phyloP scores from a whole-genome alignment of 2,797 vertebrate genomes.

The Pseudomugil gertrudae region DNA sequence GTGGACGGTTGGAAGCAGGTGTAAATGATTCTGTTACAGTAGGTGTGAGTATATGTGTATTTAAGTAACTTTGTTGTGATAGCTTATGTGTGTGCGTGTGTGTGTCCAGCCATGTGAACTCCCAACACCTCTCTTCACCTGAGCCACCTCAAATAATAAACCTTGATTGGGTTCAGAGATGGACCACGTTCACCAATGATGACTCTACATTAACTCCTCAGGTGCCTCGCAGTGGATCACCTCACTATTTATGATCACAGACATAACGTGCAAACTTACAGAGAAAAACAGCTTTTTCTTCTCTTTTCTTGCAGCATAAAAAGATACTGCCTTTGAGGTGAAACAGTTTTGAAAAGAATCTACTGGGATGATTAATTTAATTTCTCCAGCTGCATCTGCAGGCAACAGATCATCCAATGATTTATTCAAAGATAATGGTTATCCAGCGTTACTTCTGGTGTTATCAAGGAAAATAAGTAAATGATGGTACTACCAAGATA shows the following conservation, averaged over 20 bases:
- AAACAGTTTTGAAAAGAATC: slow-evolving; percentile 10
- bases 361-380: slow-evolving; percentile 7
- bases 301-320: slow-evolving; percentile 4
- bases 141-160: slow-evolving; percentile 63
- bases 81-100: slow-evolving; percentile 31
- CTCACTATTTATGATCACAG: slow-evolving; percentile 46
- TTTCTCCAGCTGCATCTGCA: slow-evolving; percentile 15
- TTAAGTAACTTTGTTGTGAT: slow-evolving; percentile 75
- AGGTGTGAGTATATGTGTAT: slow-evolving; percentile 67
- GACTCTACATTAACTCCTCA: slow-evolving; percentile 49
- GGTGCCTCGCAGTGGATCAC: slow-evolving; percentile 30
- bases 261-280: slow-evolving; percentile 19
- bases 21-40: slow-evolving; percentile 73
- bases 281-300: slow-evolving; percentile 17
- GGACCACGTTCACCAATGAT: slow-evolving; percentile 39
- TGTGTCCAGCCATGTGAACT: slow-evolving; percentile 22
- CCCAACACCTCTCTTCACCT: slow-evolving; percentile 55
- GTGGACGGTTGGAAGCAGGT: slow-evolving; percentile 67
- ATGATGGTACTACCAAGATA: no score
- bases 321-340: slow-evolving; percentile 17
- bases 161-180: slow-evolving; percentile 59
- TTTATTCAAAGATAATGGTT: not conserved
- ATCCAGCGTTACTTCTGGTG: not conserved
- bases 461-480: no score
- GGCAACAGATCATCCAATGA: not conserved